Evolutionary conservation across 2,888 invertebrate genomes (phyloP).

Genomic region (Cheiracanthium punctorium): DNA sequence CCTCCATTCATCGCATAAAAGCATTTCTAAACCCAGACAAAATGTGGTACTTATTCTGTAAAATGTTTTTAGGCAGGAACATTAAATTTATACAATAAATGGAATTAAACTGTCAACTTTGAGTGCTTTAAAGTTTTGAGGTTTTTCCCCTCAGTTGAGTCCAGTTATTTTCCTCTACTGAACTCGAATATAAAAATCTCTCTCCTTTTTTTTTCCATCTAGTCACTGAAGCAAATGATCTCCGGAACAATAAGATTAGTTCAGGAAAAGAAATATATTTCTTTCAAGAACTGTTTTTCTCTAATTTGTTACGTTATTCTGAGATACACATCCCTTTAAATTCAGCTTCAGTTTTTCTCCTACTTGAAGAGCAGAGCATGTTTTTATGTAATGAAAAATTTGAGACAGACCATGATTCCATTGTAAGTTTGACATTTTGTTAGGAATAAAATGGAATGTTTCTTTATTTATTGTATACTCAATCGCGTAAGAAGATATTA

Average conservation of each 20-base stretch:
- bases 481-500: too few species aligned
- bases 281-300: not conserved
- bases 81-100: not conserved
- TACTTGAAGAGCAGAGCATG: not conserved
- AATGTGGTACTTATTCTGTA: not conserved
- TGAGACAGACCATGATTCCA: too few species aligned
- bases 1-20: too few species aligned
- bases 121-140: not conserved
- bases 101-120: conserved; percentile 3
- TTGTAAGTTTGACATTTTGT: too few species aligned
- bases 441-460: too few species aligned
- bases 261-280: not conserved
- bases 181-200: not conserved
- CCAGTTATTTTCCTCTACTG: not conserved
- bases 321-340: not conserved
- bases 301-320: not conserved
- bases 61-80: not conserved
- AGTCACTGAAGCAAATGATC: not conserved
- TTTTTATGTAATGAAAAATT: not conserved
- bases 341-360: not conserved
- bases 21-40: too few species aligned
- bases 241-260: not conserved
- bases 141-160: not conserved
- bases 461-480: too few species aligned
- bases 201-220: not conserved